Conservation (phyloP, 2,797 vertebrate species). For the Micrastur ruficollis region DNA sequence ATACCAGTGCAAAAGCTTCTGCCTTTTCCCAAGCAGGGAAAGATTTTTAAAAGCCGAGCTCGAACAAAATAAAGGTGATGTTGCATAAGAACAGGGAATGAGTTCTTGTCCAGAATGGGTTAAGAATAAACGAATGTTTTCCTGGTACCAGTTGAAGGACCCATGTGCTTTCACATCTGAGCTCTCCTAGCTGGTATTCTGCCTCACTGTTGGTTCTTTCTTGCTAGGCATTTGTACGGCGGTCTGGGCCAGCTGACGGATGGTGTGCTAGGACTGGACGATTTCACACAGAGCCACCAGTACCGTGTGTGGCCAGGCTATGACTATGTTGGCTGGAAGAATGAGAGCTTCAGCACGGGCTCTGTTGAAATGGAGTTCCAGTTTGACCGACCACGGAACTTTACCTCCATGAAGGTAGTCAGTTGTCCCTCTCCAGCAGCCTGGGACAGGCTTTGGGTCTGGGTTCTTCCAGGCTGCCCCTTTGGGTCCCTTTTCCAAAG, state of each 20-base stretch:
- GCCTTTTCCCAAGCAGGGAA: neutral
- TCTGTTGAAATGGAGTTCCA: conserved; percentile 95
- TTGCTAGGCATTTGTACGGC: conserved; percentile 80
- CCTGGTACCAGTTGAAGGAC: neutral
- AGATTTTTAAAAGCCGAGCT: neutral
- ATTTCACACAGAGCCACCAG: conserved; percentile 90
- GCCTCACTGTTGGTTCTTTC: neutral
- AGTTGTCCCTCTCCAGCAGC: neutral
- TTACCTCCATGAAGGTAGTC: conserved; percentile 95
- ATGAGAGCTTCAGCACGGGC: conserved; percentile 86
- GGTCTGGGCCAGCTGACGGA: conserved; percentile 95
- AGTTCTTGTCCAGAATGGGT: neutral
- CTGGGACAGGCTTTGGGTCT: neutral
- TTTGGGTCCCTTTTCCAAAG: neutral
- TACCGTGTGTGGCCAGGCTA: conserved; percentile 94
- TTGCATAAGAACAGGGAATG: neutral
- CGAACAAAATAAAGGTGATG: neutral
- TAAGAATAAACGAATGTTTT: neutral
- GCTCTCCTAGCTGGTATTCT: neutral
- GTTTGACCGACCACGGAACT: conserved; percentile 93
- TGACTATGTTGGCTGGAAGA: conserved; percentile 96
- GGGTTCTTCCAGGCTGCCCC: neutral
- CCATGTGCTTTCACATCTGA: rapidly evolving
- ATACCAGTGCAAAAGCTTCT: neutral
- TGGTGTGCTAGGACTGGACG: conserved; percentile 90